A percentile compares a stretch with the other conserved stretches of the same genome.
Evolutionary conservation across 2,888 invertebrate genomes (phyloP).

Genomic region (Globia sparganii): DNA sequence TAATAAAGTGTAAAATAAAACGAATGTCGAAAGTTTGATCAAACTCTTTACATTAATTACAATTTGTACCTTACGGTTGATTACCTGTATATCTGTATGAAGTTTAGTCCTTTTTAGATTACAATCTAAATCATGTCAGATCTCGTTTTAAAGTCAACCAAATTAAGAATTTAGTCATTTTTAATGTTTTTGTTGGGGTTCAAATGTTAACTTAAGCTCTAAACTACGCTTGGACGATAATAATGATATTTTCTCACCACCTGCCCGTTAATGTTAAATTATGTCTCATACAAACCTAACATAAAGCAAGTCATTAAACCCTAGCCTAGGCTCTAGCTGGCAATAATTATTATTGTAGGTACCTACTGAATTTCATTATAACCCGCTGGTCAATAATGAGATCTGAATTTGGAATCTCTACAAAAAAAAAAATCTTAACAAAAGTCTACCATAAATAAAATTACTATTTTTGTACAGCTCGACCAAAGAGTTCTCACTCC

Average conservation of each 20-base stretch:
- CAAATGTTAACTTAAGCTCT: conserved; percentile 41
- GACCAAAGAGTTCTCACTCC: neutral
- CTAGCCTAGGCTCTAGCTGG: neutral
- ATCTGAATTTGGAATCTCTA: neutral
- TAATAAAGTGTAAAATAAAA: neutral
- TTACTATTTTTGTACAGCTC: too few species aligned
- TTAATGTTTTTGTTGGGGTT: neutral
- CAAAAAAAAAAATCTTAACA: too few species aligned
- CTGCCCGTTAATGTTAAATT: neutral
- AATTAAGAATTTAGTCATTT: neutral
- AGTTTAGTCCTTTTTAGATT: neutral
- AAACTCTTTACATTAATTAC: neutral
- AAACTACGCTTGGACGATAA: conserved; percentile 1
- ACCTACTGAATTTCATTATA: neutral
- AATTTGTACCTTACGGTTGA: neutral
- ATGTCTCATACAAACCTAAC: neutral
- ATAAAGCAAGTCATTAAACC: neutral
- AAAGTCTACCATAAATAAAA: too few species aligned
- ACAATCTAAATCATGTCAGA: neutral
- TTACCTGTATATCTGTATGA: neutral
- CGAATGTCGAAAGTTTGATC: neutral
- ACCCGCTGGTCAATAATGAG: neutral
- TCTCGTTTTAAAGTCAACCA: neutral
- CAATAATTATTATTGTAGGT: neutral
- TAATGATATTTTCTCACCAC: conserved; percentile 19